phyloP scores from a whole-genome alignment of 2,113 vertebrate genomes.

The Etheostoma spectabile region DNA sequence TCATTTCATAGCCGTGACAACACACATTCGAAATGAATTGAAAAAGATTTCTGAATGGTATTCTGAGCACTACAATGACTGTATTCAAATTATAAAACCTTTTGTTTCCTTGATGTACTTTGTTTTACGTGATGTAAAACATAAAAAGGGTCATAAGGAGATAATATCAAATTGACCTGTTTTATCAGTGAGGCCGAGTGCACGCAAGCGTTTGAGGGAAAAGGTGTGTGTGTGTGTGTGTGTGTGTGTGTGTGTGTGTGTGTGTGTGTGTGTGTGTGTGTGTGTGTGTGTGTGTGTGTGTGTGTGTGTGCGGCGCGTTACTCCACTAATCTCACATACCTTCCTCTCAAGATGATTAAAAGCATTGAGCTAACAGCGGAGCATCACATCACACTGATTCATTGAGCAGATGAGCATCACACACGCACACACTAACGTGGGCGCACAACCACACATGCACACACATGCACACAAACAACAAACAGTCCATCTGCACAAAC shows the following conservation, averaged over 20 bases:
- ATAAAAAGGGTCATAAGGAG: neutral
- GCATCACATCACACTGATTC: constrained; percentile 60
- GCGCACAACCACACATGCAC: constrained; percentile 24
- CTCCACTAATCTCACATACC: constrained; percentile 54
- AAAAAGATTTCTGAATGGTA: neutral
- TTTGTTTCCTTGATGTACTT: neutral
- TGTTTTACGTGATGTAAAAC: neutral
- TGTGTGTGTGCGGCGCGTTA: constrained; percentile 12
- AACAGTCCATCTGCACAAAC: constrained; percentile 36
- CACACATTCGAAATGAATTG: neutral
- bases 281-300: constrained; percentile 18
- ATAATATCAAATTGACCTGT: constrained; percentile 1
- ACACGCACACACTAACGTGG: constrained; percentile 1
- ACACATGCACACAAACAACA: neutral
- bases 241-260: too few relatives aligned
- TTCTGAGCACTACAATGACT: neutral
- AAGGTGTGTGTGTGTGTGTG: neutral
- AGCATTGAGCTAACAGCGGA: constrained; percentile 52
- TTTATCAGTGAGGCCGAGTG: neutral
- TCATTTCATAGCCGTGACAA: too few relatives aligned
- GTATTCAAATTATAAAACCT: neutral
- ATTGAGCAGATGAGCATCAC: constrained; percentile 51
- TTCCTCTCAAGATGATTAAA: constrained; percentile 75
- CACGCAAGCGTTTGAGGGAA: constrained; percentile 17
- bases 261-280: too few relatives aligned